Percentiles rank a stretch among this genome's conserved stretches.
Evolutionary conservation across 2,797 vertebrate species (phyloP).

Genomic region (Peromyscus attwateri): DNA sequence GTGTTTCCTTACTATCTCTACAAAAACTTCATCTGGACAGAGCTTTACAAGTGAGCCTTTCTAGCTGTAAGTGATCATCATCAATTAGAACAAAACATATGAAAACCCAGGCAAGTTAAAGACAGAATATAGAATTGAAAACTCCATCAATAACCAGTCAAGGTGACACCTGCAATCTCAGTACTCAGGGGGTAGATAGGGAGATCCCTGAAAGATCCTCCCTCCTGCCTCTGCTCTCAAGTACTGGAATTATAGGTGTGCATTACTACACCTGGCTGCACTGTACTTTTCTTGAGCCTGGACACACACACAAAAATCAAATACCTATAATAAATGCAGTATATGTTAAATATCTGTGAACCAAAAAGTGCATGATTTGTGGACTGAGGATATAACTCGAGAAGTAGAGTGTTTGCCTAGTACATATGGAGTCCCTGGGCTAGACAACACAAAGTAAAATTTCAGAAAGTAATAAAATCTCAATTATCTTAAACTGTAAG

Average conservation of each 20-base stretch:
- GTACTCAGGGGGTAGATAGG: neutral
- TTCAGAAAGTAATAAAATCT: neutral
- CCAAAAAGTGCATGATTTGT: neutral
- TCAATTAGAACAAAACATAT: slow-evolving; percentile 8
- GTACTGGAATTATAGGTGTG: neutral
- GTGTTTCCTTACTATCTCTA: slow-evolving; percentile 11
- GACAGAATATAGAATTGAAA: slow-evolving; percentile 1
- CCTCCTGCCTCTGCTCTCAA: neutral
- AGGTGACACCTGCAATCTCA: neutral
- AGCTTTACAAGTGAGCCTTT: neutral
- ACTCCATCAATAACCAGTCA: neutral
- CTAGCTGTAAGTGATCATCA: neutral
- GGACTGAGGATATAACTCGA: neutral
- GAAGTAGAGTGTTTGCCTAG: too few relatives aligned
- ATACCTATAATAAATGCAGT: neutral
- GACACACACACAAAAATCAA: neutral
- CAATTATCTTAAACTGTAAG: slow-evolving; percentile 50
- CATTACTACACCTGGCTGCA: neutral
- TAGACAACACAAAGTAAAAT: neutral
- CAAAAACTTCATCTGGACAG: slow-evolving; percentile 16
- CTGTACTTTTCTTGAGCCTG: neutral
- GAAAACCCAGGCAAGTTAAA: slow-evolving; percentile 40
- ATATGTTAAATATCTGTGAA: neutral
- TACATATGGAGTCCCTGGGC: neutral
- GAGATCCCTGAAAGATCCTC: neutral